These are phyloP conservation scores for Caenorhabditis virilis DNA, from an alignment of 2,888 invertebrate species.

Conservation along the genomic window DNA sequence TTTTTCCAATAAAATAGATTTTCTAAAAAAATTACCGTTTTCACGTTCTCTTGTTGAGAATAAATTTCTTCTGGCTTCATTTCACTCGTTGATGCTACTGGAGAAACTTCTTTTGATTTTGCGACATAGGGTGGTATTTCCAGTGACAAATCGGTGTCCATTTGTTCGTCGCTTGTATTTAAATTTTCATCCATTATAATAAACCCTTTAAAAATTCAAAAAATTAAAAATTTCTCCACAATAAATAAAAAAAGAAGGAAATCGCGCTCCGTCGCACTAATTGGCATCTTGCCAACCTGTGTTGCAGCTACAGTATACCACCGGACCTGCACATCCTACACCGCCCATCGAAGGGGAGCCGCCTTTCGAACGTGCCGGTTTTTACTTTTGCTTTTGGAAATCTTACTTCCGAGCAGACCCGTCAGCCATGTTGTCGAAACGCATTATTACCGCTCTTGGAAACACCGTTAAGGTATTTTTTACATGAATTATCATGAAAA, in stretches of 20 bases:
- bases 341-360: slow-evolving; percentile 42
- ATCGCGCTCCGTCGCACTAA: slow-evolving; percentile 18
- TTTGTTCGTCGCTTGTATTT: too few relatives aligned
- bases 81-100: too few relatives aligned
- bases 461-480: slow-evolving; percentile 56
- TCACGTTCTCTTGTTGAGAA: too few relatives aligned
- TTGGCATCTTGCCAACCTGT: slow-evolving; percentile 19
- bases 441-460: slow-evolving; percentile 52
- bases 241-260: slow-evolving; percentile 6
- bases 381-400: slow-evolving; percentile 45
- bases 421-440: slow-evolving; percentile 60
- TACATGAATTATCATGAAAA: neutral
- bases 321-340: slow-evolving; percentile 36
- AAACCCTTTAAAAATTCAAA: too few relatives aligned
- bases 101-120: too few relatives aligned
- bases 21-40: too few relatives aligned
- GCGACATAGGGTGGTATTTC: too few relatives aligned
- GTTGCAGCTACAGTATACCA: slow-evolving; percentile 24
- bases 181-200: too few relatives aligned
- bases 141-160: too few relatives aligned
- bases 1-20: too few relatives aligned
- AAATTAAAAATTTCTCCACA: neutral
- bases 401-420: slow-evolving; percentile 37
- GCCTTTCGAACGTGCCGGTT: slow-evolving; percentile 32
- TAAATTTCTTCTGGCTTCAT: too few relatives aligned